Base-by-base conservation (phyloP, 1,140 invertebrate species). In the Samia ricini region DNA sequence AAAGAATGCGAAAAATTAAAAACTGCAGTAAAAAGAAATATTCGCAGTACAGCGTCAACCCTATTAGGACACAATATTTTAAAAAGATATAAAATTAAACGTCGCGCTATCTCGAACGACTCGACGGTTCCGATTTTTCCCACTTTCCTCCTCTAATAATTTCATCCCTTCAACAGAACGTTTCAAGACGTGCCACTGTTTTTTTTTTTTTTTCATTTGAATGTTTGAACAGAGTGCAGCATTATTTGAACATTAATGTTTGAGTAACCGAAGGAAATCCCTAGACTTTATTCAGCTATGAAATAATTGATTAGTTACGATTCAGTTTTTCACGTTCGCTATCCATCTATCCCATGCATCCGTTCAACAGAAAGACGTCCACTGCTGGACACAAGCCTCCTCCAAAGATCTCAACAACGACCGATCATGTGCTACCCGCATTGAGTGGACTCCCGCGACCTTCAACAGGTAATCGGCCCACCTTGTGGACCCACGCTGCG, bases 1-100 rank as follows among this genome's bases (percentile, higher is more conserved):
- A n/a, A n/a, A n/a, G 48, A 26, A 26, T 8, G 26, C 8, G 26
- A 4, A 3, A 4, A 3, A 26, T 8, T 26, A 26, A 8, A 4
- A 26, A 26, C 4, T 26, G 26, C n/a, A 36, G 33, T 36, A 4
- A 49, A 49, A 49, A 49, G 4, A 5, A 49, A 49, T 49, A 3
- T 26, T 4, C 26, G 26, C 26, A 8, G 33, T 15, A 42, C 2
- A 42, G 33, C 12, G 33, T 42, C 33, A 42, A 42, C 33, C 33
- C 22, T 52, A 52, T 20, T 15, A 15, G 7, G 50, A 52, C 7
- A 21, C 7, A 21, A 52, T 52, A 20, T 52, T 23, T 20, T 52
- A 21, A 23, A 52, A 52, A 52, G 22, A 52, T 52, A 42, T 42
- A 42, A 42, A 42, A 42, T 42, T 42, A 42, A 42, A 42, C 33